These are phyloP conservation scores for Perizoma flavofasciatum DNA, from an alignment of 2,888 invertebrate genomes.

Conservation along the genomic window DNA sequence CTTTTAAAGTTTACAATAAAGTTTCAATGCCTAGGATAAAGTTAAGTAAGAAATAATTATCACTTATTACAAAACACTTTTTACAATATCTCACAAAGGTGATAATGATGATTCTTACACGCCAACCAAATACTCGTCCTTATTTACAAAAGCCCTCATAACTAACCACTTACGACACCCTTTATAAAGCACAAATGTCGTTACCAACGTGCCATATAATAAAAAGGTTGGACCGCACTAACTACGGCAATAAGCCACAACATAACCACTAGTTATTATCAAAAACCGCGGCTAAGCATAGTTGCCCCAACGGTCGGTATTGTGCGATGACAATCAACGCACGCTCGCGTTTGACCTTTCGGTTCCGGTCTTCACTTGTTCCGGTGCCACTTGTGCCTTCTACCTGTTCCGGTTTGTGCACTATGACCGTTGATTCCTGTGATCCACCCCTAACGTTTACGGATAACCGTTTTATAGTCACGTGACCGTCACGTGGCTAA, in stretches of 20 bases:
- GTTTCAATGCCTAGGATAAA: too few species aligned
- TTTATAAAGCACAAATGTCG: conserved; percentile 11
- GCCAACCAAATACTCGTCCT: not conserved
- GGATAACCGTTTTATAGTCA: conserved; percentile 19
- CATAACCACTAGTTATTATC: conserved; percentile 4
- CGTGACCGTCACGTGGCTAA: conserved; percentile 18
- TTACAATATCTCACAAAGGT: too few species aligned
- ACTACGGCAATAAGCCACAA: conserved; percentile 5
- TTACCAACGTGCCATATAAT: not conserved
- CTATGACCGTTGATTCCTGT: conserved; percentile 51
- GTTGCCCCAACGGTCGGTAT: conserved; percentile 38
- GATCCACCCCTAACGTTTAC: conserved; percentile 14
- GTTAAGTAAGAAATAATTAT: too few species aligned
- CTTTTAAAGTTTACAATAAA: too few species aligned
- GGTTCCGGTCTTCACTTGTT: conserved; percentile 41
- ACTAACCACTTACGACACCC: conserved; percentile 4
- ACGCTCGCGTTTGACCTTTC: conserved; percentile 46
- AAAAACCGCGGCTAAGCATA: not conserved
- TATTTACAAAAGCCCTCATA: conserved; percentile 3
- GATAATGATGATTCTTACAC: not conserved
- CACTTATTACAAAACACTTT: too few species aligned
- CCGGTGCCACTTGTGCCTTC: conserved; percentile 38
- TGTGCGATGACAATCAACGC: conserved; percentile 29
- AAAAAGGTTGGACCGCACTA: not conserved
- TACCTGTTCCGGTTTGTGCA: conserved; percentile 48